phyloP scores from a whole-genome alignment of 2,888 invertebrate species.

The Lumbricus terrestris region DNA sequence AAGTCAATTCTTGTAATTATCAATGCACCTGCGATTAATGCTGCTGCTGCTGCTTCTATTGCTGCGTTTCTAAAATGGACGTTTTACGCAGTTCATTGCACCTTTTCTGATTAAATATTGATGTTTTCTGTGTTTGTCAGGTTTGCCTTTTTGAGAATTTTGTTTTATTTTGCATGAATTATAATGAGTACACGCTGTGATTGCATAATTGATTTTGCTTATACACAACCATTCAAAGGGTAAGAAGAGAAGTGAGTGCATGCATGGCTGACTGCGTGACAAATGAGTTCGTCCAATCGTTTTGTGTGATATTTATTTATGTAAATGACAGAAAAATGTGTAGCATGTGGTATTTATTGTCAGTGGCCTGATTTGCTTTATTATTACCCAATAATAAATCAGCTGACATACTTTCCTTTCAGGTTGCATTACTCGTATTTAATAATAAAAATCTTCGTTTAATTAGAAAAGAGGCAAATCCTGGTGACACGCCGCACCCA shows the following conservation, averaged over 20 bases:
- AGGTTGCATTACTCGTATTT: background rate
- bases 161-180: background rate
- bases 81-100: background rate
- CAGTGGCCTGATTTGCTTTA: background rate
- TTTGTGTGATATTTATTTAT: background rate
- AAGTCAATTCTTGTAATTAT: background rate
- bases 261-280: too few relatives aligned
- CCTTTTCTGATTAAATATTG: background rate
- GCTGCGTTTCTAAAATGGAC: too few relatives aligned
- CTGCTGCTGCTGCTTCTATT: background rate
- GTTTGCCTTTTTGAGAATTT: background rate
- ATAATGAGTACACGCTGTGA: background rate
- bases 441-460: too few relatives aligned
- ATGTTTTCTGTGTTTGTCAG: background rate
- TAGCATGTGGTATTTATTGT: background rate
- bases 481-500: too few relatives aligned
- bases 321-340: background rate
- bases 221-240: background rate
- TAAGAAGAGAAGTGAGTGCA: background rate
- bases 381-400: background rate
- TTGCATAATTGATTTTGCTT: background rate
- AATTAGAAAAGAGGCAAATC: too few relatives aligned
- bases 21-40: background rate
- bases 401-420: constrained; percentile 3
- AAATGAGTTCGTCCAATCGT: too few relatives aligned